Evolutionary conservation across 2,797 vertebrate genomes (phyloP).

Genomic region (Poeciliopsis infans): DNA sequence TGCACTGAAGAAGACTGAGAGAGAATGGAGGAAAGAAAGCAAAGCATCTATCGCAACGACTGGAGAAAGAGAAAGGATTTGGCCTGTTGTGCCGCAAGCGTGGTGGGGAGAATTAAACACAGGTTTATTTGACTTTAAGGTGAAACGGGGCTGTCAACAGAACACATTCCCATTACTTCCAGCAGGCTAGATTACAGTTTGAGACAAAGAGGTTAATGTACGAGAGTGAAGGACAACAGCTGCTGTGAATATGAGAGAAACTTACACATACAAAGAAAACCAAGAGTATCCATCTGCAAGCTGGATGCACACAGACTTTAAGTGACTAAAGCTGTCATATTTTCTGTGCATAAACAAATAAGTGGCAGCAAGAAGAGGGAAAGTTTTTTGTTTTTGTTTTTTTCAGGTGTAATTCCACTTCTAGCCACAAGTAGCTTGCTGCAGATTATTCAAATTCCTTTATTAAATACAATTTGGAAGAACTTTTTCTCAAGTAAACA

Average conservation of each 20-base stretch:
- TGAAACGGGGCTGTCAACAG: slow-evolving; percentile 56
- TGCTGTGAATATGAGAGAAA: slow-evolving; percentile 19
- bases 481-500: neutral
- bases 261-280: slow-evolving; percentile 3
- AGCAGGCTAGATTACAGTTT: slow-evolving; percentile 52
- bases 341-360: neutral
- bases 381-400: neutral
- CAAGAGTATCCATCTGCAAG: slow-evolving; percentile 1
- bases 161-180: slow-evolving; percentile 50
- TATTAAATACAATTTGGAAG: neutral
- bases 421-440: neutral
- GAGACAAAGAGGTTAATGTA: slow-evolving; percentile 34
- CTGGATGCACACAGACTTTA: neutral
- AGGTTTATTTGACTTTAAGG: slow-evolving; percentile 64
- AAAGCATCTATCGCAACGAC: slow-evolving; percentile 62
- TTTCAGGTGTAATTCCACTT: neutral
- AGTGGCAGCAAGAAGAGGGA: neutral
- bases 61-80: slow-evolving; percentile 28
- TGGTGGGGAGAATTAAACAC: slow-evolving; percentile 58
- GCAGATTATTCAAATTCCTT: neutral
- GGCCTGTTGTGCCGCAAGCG: slow-evolving; percentile 36
- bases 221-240: slow-evolving; percentile 42
- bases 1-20: slow-evolving; percentile 64
- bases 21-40: slow-evolving; percentile 54
- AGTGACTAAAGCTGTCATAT: neutral